These are phyloP conservation scores for Entomobrya multifasciata DNA, from an alignment of 2,888 invertebrate species.

Conservation along the genomic window DNA sequence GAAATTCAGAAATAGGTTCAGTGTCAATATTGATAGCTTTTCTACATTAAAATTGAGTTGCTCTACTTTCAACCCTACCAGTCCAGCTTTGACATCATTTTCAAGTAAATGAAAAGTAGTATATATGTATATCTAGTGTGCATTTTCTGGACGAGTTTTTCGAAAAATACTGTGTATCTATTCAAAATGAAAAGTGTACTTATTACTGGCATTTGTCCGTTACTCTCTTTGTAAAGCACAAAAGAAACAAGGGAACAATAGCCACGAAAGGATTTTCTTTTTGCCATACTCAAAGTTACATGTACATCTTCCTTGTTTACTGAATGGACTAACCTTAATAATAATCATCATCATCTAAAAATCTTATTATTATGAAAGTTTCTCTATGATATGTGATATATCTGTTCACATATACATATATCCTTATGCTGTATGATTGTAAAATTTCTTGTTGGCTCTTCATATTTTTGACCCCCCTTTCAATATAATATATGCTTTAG, in stretches of 20 bases:
- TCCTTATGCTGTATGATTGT: background rate
- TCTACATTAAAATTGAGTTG: too few species aligned
- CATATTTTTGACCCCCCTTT: conserved; percentile 2
- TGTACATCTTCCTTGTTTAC: conserved; percentile 21
- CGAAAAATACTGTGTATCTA: background rate
- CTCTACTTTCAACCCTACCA: too few species aligned
- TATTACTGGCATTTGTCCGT: conserved; percentile 51
- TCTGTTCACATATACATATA: background rate
- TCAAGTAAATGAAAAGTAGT: too few species aligned
- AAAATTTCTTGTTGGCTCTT: background rate
- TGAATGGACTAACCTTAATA: conserved; percentile 26
- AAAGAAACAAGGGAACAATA: conserved; percentile 54
- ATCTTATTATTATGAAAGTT: conserved; percentile 27
- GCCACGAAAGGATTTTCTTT: conserved; percentile 49
- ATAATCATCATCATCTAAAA: background rate
- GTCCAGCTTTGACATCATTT: too few species aligned
- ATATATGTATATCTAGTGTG: too few species aligned
- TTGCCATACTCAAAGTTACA: conserved; percentile 34
- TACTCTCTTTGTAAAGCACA: conserved; percentile 28
- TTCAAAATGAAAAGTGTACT: background rate
- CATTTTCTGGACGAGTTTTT: background rate
- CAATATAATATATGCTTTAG: background rate
- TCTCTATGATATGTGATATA: background rate
- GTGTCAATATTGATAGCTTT: too few species aligned
- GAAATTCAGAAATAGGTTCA: too few species aligned